These are phyloP conservation scores for Pandion haliaetus DNA, from an alignment of 2,113 vertebrate species.

Conservation along the genomic window DNA sequence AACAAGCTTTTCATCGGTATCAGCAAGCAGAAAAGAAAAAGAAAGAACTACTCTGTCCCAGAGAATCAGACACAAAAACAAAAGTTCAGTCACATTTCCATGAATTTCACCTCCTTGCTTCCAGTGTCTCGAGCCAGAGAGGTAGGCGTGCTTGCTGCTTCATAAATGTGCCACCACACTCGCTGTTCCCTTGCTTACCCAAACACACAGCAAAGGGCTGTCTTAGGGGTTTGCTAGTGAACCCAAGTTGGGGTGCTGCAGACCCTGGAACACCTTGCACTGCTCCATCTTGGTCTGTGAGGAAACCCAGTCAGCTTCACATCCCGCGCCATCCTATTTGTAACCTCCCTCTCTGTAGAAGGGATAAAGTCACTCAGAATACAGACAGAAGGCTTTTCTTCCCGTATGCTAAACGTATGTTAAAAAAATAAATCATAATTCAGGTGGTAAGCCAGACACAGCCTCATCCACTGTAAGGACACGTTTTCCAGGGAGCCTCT, in stretches of 20 bases:
- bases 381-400: neutral
- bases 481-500: neutral
- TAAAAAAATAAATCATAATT: neutral
- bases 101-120: neutral
- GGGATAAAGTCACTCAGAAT: neutral
- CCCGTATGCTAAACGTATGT: neutral
- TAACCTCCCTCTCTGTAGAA: neutral
- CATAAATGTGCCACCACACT: neutral
- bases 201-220: neutral
- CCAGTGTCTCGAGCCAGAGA: rapidly evolving
- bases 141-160: rapidly evolving
- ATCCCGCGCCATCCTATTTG: too few relatives aligned
- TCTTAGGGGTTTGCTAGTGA: neutral
- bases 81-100: neutral
- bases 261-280: neutral
- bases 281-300: neutral
- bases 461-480: neutral
- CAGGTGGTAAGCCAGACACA: neutral
- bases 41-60: neutral
- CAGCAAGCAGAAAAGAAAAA: neutral
- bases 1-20: neutral
- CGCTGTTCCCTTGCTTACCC: neutral
- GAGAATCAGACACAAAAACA: neutral
- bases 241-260: neutral
- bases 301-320: neutral